Base-by-base conservation (phyloP, 2,113 vertebrate species). In the Nothoprocta perdicaria region DNA sequence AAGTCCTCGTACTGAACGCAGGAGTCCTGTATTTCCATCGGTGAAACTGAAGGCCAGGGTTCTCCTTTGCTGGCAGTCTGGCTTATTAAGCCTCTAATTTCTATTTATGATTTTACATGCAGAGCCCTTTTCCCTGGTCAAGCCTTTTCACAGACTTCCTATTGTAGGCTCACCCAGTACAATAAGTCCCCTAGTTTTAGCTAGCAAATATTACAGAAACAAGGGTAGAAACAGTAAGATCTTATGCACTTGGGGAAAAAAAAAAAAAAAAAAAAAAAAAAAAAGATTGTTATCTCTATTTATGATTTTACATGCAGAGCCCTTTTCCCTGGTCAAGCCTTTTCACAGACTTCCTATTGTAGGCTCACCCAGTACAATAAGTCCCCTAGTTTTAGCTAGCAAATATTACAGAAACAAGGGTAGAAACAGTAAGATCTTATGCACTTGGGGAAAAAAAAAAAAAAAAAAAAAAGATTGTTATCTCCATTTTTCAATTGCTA, bases 381-480 rank as follows among this genome's bases (percentile, higher is more conserved):
- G 84, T 75, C 48, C 73, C 52, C 86, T 41, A 80, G 84, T 94
- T 95, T 96, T 94, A 80, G 38, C 78, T 93, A 73, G 92, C 91
- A 92, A 88, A 92, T 80, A 27, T 18, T 86, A 83, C 72, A 71
- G 76, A 78, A 94, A 75, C 50, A 88, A 80, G 88, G 90, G 85
- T 53, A 46, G 90, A 92, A 87, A 89, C 76, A 92, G 1, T 78
- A 85, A 80, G 87, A 93, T 91, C 91, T 94, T 78, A 95, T 11
- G 4, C 79, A 68, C 82, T 94, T 75, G 72, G 45, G 17, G 48
- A n/a, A 43, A 43, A 50, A 31, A 58, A 93, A 95, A 93, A 43
- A 43, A 50, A 31, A 58, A 93, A 95, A 93, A 91, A 78, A 72
- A 91, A 96, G 96, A 96, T 93, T 94, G 76, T 88, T 96, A 95